A percentile compares a stretch with the other conserved stretches of the same genome.
Conservation (phyloP, 1,140 invertebrate species). For the Vollenhovia emeryi region DNA sequence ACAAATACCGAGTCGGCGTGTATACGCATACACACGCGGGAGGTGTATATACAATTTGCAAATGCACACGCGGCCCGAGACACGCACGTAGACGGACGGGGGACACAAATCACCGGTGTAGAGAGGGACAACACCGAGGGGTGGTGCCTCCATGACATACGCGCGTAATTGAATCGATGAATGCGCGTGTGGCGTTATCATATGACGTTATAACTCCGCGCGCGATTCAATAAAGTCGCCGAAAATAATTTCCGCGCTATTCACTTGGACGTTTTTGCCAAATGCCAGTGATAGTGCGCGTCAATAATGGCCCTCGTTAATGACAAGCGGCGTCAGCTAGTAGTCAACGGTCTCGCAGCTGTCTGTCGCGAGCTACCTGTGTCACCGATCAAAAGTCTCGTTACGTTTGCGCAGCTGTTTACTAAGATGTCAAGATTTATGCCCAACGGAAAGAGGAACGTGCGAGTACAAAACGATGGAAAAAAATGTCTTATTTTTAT, state of each 20-base stretch:
- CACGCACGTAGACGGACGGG: conserved; percentile 69
- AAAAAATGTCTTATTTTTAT: not conserved
- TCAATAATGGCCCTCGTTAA: too few relatives aligned
- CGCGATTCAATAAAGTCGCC: conserved; percentile 18
- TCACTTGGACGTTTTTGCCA: too few relatives aligned
- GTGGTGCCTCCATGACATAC: conserved; percentile 65
- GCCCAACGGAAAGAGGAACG: not conserved
- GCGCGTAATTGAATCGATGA: conserved; percentile 66
- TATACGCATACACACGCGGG: conserved; percentile 12
- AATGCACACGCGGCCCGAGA: conserved; percentile 60
- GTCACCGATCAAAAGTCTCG: not conserved
- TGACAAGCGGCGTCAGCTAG: not conserved
- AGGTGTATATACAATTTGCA: conserved; percentile 55
- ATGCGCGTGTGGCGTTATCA: conserved; percentile 43
- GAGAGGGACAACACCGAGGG: conserved; percentile 71
- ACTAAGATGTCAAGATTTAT: not conserved
- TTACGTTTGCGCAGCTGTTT: not conserved
- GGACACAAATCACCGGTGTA: conserved; percentile 70
- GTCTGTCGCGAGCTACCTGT: too few relatives aligned
- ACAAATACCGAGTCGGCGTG: conserved; percentile 14
- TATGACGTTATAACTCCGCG: conserved; percentile 21
- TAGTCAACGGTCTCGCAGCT: not conserved
- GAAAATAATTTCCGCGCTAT: conserved; percentile 10
- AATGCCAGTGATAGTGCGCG: not conserved
- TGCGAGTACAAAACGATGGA: not conserved